phyloP scores from a whole-genome alignment of 2,113 vertebrate species.

The Tauraco erythrolophus region DNA sequence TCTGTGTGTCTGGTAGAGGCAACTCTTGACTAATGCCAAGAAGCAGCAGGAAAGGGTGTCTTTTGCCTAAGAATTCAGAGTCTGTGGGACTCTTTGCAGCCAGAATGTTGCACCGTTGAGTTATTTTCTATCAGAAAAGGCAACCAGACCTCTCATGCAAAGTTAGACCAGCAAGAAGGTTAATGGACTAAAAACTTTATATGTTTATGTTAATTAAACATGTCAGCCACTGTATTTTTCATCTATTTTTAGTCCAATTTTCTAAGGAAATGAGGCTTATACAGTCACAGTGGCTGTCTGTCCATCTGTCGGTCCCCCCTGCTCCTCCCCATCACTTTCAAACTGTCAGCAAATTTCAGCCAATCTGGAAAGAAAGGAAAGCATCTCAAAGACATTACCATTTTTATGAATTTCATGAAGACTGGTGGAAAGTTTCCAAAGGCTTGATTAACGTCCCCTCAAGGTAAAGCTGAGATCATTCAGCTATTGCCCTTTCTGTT shows the following conservation, averaged over 20 bases:
- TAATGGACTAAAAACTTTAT: neutral
- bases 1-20: neutral
- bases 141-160: neutral
- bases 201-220: neutral
- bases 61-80: neutral
- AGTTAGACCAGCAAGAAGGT: neutral
- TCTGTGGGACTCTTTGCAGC: neutral
- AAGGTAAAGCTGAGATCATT: neutral
- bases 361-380: neutral
- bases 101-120: accelerated
- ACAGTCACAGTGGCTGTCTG: neutral
- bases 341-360: constrained; percentile 14
- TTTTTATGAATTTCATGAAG: neutral
- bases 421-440: neutral
- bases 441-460: neutral
- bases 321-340: neutral
- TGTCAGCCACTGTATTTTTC: constrained; percentile 1
- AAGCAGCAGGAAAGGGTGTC: neutral
- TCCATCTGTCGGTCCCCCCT: neutral
- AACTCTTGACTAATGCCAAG: neutral
- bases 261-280: neutral
- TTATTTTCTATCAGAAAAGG: neutral
- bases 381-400: neutral
- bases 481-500: neutral
- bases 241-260: constrained; percentile 12